Conservation (phyloP, 2,797 vertebrate genomes). For the Phalloptychus januarius region DNA sequence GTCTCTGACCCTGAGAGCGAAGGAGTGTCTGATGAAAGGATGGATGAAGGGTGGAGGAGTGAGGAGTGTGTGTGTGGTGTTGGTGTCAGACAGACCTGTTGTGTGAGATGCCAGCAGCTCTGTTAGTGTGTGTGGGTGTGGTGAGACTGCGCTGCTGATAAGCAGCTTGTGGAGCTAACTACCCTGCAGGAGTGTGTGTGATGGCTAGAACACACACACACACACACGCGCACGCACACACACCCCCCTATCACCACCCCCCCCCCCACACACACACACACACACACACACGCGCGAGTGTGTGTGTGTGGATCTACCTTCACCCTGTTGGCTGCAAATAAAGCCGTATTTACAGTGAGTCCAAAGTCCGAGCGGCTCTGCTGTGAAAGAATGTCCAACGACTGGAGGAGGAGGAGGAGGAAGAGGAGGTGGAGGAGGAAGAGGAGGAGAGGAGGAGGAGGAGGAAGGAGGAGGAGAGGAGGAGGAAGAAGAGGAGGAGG, state of each 20-base stretch:
- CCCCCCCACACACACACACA: slow-evolving; percentile 23
- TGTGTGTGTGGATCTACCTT: slow-evolving; percentile 34
- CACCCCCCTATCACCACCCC: too few species aligned
- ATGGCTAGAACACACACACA: slow-evolving; percentile 3
- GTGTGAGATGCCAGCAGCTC: slow-evolving; percentile 62
- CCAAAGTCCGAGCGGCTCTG: slow-evolving; percentile 76
- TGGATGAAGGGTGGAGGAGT: slow-evolving; percentile 19
- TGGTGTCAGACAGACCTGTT: slow-evolving; percentile 61
- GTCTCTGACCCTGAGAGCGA: not conserved
- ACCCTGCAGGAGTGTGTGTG: slow-evolving; percentile 41
- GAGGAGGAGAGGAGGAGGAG: slow-evolving; percentile 45
- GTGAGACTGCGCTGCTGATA: slow-evolving; percentile 71
- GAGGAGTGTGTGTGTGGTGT: not conserved
- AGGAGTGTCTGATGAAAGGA: not conserved
- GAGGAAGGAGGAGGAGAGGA: slow-evolving; percentile 35
- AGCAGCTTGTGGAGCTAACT: slow-evolving; percentile 70
- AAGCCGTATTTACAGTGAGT: slow-evolving; percentile 81
- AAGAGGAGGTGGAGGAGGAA: slow-evolving; percentile 51
- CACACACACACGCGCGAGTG: slow-evolving; percentile 22
- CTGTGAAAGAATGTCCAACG: slow-evolving; percentile 83
- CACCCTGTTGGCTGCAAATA: slow-evolving; percentile 74
- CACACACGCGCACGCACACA: slow-evolving; percentile 25
- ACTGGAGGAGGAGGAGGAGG: slow-evolving; percentile 49
- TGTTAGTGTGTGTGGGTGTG: slow-evolving; percentile 51
- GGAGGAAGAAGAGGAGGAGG: slow-evolving; percentile 30